Percentiles rank a stretch among this genome's conserved stretches.
phyloP scores from a whole-genome alignment of 1,140 invertebrate genomes.

The Eciton burchellii region DNA sequence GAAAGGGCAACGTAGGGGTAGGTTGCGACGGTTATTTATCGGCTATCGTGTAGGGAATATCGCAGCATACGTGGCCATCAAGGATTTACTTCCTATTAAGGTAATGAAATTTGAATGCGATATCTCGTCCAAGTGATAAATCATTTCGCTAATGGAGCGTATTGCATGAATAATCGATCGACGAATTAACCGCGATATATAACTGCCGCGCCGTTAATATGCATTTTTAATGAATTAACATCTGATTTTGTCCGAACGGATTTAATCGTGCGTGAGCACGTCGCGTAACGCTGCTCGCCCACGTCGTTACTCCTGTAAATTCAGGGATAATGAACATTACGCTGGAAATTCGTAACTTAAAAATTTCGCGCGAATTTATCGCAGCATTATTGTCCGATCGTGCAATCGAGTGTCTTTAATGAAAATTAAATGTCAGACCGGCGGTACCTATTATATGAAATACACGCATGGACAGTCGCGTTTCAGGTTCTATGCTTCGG shows the following conservation, averaged over 20 bases:
- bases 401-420: background rate
- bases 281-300: background rate
- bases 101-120: conserved; percentile 47
- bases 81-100: conserved; percentile 37
- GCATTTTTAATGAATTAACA: conserved; percentile 30
- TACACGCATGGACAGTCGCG: no score
- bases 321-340: background rate
- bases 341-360: background rate
- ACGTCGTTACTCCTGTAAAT: background rate
- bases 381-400: background rate
- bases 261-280: background rate
- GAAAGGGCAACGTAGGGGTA: background rate
- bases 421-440: no score
- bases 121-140: conserved; percentile 17
- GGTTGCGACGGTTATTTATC: conserved; percentile 69
- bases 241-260: background rate
- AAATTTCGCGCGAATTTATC: background rate
- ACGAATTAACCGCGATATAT: conserved; percentile 35
- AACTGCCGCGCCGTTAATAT: conserved; percentile 16
- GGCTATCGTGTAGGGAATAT: background rate
- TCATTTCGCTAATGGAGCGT: conserved; percentile 16
- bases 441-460: no score
- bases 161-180: conserved; percentile 20
- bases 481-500: no score
- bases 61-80: conserved; percentile 15